Percentiles rank a stretch among this genome's conserved stretches.
These are phyloP conservation scores for Amphilophus citrinellus DNA, from an alignment of 2,113 vertebrate species.

Conservation along the genomic window DNA sequence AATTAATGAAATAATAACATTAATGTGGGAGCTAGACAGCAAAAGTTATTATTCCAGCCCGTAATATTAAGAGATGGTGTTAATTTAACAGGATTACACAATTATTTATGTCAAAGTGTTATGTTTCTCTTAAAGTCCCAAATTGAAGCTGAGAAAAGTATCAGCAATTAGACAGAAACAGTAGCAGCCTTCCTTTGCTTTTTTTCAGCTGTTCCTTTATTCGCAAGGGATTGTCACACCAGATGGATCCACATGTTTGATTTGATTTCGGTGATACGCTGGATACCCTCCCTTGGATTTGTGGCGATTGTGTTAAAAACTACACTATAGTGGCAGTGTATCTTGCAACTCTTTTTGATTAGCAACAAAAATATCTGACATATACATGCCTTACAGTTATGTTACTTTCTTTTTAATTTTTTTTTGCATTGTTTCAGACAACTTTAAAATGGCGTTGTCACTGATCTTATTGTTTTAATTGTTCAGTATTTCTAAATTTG, in stretches of 20 bases:
- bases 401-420: too few relatives aligned
- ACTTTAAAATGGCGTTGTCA: too few relatives aligned
- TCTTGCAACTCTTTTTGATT: too few relatives aligned
- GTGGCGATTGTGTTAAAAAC: too few relatives aligned
- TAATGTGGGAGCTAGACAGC: background rate
- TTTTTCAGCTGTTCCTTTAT: background rate
- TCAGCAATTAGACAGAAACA: background rate
- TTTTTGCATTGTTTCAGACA: too few relatives aligned
- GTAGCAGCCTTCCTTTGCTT: background rate
- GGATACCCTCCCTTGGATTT: too few relatives aligned
- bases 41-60: background rate
- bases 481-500: too few relatives aligned
- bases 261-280: background rate
- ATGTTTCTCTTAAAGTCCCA: slow-evolving; percentile 1
- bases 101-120: rapidly evolving
- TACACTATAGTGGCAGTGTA: too few relatives aligned
- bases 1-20: background rate
- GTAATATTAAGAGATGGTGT: background rate
- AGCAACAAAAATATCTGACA: too few relatives aligned
- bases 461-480: too few relatives aligned
- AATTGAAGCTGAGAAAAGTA: background rate
- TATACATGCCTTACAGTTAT: too few relatives aligned
- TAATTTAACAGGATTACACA: background rate
- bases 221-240: background rate
- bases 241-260: background rate